phyloP scores from a whole-genome alignment of 2,888 invertebrate genomes.

The Drosophila robusta region DNA sequence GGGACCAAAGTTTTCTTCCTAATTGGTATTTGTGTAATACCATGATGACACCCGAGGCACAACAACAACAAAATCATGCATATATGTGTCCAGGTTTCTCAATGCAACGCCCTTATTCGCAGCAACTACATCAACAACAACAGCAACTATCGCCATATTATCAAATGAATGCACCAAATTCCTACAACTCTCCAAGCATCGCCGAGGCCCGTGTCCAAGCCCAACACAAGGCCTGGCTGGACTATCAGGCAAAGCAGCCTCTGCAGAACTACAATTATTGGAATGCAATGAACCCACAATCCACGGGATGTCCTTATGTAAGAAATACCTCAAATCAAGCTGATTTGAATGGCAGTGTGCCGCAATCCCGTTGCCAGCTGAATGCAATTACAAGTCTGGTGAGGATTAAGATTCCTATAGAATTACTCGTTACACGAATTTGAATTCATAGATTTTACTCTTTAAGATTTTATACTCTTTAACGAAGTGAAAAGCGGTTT shows the following conservation, averaged over 20 bases:
- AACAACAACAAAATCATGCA: constrained; percentile 12
- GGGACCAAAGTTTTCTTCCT: neutral
- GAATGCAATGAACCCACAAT: constrained; percentile 11
- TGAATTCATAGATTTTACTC: no score
- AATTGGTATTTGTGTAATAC: constrained; percentile 10
- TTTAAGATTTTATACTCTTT: no score
- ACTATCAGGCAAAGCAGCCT: constrained; percentile 13
- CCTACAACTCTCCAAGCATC: neutral
- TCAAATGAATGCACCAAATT: neutral
- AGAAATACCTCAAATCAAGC: neutral
- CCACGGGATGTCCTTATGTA: neutral
- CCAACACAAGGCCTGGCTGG: constrained; percentile 1
- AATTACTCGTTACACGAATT: no score
- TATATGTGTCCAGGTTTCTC: neutral
- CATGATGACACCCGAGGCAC: neutral
- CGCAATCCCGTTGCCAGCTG: neutral
- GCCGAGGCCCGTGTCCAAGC: neutral
- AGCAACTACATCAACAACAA: constrained; percentile 11
- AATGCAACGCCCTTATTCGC: constrained; percentile 1
- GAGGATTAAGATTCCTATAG: no score
- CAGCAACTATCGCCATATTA: constrained; percentile 13
- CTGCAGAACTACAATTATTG: constrained; percentile 13
- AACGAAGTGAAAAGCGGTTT: no score
- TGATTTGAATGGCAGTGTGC: constrained; percentile 1
- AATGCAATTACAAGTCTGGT: no score